These are phyloP conservation scores for Hipposideros armiger DNA, from an alignment of 2,113 vertebrate species.

Conservation along the genomic window DNA sequence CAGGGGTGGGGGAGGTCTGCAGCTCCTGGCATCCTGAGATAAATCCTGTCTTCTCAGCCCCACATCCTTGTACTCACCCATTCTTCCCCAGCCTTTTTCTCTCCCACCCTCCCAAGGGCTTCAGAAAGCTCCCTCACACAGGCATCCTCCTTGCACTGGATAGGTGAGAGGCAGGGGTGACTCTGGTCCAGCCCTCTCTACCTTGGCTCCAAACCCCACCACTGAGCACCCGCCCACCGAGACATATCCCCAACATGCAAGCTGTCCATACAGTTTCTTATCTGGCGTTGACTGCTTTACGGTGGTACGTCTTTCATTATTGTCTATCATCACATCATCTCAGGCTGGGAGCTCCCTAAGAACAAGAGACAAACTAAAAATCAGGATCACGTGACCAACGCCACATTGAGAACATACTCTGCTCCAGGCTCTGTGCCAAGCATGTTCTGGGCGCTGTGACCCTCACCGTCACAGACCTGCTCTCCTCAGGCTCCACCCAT, in stretches of 20 bases:
- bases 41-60: background rate
- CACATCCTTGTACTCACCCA: background rate
- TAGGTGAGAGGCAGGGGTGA: background rate
- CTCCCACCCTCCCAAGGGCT: background rate
- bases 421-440: background rate
- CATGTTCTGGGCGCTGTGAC: background rate
- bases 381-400: background rate
- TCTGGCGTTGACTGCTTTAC: accelerated
- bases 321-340: background rate
- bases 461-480: background rate
- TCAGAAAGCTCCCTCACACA: background rate
- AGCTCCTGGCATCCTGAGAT: background rate
- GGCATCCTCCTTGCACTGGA: background rate
- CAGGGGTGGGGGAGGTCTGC: background rate
- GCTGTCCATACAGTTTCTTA: background rate
- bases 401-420: background rate
- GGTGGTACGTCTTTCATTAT: background rate
- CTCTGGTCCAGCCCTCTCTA: background rate
- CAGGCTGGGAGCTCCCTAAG: background rate
- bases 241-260: accelerated
- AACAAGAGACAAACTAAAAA: background rate
- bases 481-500: background rate
- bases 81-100: background rate
- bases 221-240: accelerated
- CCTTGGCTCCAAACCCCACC: background rate